Conservation (phyloP, 2,113 vertebrate species). For the Pterocles orientalis region DNA sequence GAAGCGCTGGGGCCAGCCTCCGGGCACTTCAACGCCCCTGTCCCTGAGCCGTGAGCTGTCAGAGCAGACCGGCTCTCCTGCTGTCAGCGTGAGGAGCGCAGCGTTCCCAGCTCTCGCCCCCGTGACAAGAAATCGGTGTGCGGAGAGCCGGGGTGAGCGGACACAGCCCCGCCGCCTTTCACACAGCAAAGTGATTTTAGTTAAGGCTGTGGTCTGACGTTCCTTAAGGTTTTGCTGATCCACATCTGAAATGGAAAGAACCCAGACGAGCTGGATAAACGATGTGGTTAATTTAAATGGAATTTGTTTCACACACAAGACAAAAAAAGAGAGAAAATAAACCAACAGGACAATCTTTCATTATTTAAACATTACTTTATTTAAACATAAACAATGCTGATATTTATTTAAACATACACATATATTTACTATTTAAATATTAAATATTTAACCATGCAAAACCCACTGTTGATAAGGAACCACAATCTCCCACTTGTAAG, state of each 20-base stretch:
- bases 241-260: neutral
- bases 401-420: neutral
- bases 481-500: fast-evolving
- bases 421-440: neutral
- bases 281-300: neutral
- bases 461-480: neutral
- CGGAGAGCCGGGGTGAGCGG: neutral
- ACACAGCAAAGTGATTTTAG: fast-evolving
- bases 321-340: neutral
- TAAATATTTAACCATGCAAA: neutral
- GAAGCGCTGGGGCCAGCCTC: too few relatives aligned
- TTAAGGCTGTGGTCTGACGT: neutral
- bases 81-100: fast-evolving
- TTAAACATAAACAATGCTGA: neutral
- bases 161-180: too few relatives aligned
- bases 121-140: too few relatives aligned
- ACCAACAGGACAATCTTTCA: neutral
- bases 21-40: fast-evolving
- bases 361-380: neutral
- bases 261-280: neutral
- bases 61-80: neutral
- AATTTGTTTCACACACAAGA: neutral
- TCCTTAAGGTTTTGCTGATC: neutral
- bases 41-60: fast-evolving
- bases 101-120: fast-evolving